Base-by-base conservation (phyloP, 1,140 invertebrate genomes). In the Aphelenchoides fujianensis region DNA sequence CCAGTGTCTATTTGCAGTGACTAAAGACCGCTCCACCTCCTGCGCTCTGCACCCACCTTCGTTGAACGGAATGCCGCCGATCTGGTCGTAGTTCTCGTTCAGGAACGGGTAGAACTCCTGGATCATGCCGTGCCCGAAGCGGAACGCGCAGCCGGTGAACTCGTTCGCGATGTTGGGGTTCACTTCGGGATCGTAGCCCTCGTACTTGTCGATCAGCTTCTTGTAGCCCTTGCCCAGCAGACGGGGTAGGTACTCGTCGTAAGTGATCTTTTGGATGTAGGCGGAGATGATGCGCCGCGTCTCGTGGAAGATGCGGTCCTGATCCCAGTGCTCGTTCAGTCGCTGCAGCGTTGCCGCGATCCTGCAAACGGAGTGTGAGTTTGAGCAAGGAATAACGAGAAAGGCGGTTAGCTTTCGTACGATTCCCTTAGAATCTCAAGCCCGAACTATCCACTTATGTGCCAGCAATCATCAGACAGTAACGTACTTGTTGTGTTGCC, bases 321-420 rank as follows among this genome's bases (percentile, higher is more conserved):
- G 92, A 78, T 92, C 90, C 96, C 95, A 98, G 76, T 94, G 91
- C 0, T 92, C 91, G 86, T 98, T 98, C 5, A 95, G 84, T 23
- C 88, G 84, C 75, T 84, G 82, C 3, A 83, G 54, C 3, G 78
- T 72, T 3, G 75, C 37, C 0, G 81, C 81, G 68, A 84, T 75
- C 70, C 82, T 80, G 57, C 82, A 72, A 35, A 28, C 54, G 5
- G 23, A 1, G 41, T 12, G 12, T 48, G 41, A 48, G n/a, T n/a
- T n/a, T n/a, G n/a, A n/a, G n/a, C n/a, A n/a, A n/a, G n/a, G n/a
- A n/a, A n/a, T n/a, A n/a, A n/a, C n/a, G n/a, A n/a, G n/a, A n/a
- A n/a, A n/a, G n/a, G n/a, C n/a, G n/a, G n/a, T n/a, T n/a, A n/a
- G n/a, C n/a, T n/a, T n/a, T n/a, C n/a, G n/a, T n/a, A n/a, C n/a